Conservation (phyloP, 2,113 vertebrate genomes). For the Odontesthes bonariensis region DNA sequence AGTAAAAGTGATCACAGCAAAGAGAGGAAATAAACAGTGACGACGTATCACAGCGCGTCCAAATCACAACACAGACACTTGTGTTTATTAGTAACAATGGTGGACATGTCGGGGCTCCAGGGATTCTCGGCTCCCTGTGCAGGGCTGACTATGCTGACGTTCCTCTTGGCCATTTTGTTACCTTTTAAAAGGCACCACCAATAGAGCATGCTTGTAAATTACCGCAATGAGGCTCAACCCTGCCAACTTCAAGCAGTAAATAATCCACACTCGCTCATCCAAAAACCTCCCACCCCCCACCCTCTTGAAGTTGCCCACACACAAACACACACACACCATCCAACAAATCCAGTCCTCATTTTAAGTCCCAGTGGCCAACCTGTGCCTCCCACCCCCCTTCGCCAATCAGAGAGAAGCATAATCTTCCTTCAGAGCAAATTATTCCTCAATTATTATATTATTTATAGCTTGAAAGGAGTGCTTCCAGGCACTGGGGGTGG, state of each 20-base stretch:
- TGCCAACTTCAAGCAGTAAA: slow-evolving; percentile 85
- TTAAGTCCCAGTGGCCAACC: slow-evolving; percentile 54
- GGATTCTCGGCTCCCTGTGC: slow-evolving; percentile 58
- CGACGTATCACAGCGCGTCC: slow-evolving; percentile 14
- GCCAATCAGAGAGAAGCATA: slow-evolving; percentile 80
- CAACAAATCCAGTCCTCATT: slow-evolving; percentile 49
- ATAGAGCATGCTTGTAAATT: slow-evolving; percentile 83
- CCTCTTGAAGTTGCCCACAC: slow-evolving; percentile 78
- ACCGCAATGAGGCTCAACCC: slow-evolving; percentile 78
- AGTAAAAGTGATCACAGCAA: slow-evolving; percentile 34
- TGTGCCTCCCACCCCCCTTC: slow-evolving; percentile 67
- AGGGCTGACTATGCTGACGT: slow-evolving; percentile 72
- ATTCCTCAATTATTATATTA: slow-evolving; percentile 75
- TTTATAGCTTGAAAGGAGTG: slow-evolving; percentile 63
- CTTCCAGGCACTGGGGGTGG: slow-evolving; percentile 70
- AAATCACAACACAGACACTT: slow-evolving; percentile 32
- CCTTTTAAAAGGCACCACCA: slow-evolving; percentile 81
- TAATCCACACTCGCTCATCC: slow-evolving; percentile 81
- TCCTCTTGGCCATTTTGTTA: slow-evolving; percentile 77
- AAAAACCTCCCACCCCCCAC: slow-evolving; percentile 76
- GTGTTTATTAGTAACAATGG: slow-evolving; percentile 49
- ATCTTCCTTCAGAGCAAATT: slow-evolving; percentile 78
- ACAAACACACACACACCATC: slow-evolving; percentile 61
- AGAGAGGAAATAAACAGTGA: slow-evolving; percentile 6
- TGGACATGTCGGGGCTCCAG: slow-evolving; percentile 54